Evolutionary conservation across 2,797 vertebrate species (phyloP), one percentile per base, ranked within the genome.

Genomic region (Eurystomus glaucurus): DNA sequence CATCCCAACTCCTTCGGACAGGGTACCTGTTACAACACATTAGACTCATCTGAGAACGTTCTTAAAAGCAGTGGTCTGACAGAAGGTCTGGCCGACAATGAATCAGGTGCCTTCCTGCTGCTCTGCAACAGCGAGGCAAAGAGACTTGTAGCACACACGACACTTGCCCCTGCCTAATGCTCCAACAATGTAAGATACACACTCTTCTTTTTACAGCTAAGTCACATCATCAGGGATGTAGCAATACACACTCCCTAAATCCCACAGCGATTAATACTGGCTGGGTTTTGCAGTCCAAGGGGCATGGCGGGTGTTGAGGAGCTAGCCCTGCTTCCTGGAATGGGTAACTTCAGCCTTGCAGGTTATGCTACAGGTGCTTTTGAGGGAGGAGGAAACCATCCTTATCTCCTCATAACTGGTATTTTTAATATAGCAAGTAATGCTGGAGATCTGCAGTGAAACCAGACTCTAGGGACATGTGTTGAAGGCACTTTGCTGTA

Each of bases 11-110:
- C 93, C 97, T 97, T 95, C 9, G 25, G 94, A 96, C 96, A 97
- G 95, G 98, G 99, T 99, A 99, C 99, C 99, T 99, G 99, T 99
- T 99, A 99, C 97, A 98, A 98, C 97, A 99, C 97, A 99, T 98
- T 99, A 99, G 99, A 99, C 96, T 99, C 99, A 95, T 99, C 99
- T 99, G 99, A 99, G 99, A 99, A 99, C 46, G 99, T 99, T 99
- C 99, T 99, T 99, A 99, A 99, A 99, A 99, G 99, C 98, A 99
- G 99, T 96, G 99, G 99, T 98, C 98, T 99, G 99, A 99, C 98
- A 98, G 99, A 99, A 98, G 99, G 99, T 98, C 94, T 98, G 98
- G 99, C 64, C 98, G 98, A 98, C 98, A 98, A 96, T 97, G 98
- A 97, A 96, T 97, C 98, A 98, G 98, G 98, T 86, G 81, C 98